Conservation (phyloP, 1,140 invertebrate species). For the Aphelenchoides fujianensis region DNA sequence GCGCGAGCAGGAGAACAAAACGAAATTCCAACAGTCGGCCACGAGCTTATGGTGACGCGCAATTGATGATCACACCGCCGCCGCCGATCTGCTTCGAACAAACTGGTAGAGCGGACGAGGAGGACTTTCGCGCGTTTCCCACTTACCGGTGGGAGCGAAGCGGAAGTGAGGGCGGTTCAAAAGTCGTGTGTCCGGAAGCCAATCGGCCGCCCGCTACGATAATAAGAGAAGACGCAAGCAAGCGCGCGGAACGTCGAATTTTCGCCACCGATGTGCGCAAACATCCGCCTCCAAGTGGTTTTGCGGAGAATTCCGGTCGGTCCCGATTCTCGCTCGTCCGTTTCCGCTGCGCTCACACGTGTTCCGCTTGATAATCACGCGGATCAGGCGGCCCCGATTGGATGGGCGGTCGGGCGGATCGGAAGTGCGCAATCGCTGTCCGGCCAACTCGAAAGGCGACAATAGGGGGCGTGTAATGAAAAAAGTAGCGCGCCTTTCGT, state of each 20-base stretch:
- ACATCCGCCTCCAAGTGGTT: not conserved
- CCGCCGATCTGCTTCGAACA: too few relatives aligned
- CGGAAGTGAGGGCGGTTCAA: slow-evolving; percentile 2
- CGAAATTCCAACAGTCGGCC: not conserved
- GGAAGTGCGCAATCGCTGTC: too few relatives aligned
- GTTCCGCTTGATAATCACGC: not conserved
- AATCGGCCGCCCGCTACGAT: not conserved
- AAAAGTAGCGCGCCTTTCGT: not conserved
- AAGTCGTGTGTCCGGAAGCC: not conserved
- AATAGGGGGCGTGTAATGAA: not conserved
- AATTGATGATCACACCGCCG: slow-evolving; percentile 2
- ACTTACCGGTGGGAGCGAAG: not conserved
- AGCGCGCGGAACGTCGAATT: slow-evolving; percentile 4
- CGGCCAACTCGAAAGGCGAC: slow-evolving; percentile 2
- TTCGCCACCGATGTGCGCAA: not conserved
- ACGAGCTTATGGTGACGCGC: too few relatives aligned
- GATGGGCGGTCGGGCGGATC: too few relatives aligned
- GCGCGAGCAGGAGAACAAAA: too few relatives aligned
- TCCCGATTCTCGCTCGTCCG: not conserved
- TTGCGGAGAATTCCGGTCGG: not conserved
- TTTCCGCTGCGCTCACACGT: not conserved
- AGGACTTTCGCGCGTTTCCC: not conserved
- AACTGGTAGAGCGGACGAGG: too few relatives aligned
- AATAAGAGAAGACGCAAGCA: too few relatives aligned
- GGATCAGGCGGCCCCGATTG: not conserved